Evolutionary conservation across 2,888 invertebrate genomes (phyloP), one percentile per base, ranked within the genome.

Genomic region (Formica aserva): DNA sequence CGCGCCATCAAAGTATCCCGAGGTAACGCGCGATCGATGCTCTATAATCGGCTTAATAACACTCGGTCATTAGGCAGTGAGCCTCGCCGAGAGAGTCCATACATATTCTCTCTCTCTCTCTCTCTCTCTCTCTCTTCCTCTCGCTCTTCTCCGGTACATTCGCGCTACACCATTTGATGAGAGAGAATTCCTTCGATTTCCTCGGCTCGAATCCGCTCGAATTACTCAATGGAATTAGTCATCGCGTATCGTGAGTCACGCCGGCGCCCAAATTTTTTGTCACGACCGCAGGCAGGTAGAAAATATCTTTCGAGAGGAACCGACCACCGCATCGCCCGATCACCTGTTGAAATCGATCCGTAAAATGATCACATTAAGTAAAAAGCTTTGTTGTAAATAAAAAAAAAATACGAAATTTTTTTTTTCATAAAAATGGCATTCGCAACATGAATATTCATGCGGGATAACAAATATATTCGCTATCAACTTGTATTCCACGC

Each of bases 201-300:
- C 22, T 11, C 57, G 26, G 11, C 52, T 52, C 52, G 55, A 13
- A 48, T 52, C 77, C n/a, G 75, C n/a, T 18, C 22, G 82, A 84
- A 85, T 91, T 89, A 83, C 88, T 91, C 89, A 87, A 89, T 88
- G 88, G 87, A 87, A 88, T 91, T 91, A 91, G 89, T 91, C 91
- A 88, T 76, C 87, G 80, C 55, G 76, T 65, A 88, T 85, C 1
- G 29, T 57, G 57, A 72, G 41, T 78, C 74, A 72, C 45, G 66
- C 3, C 82, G 86, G 82, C 81, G 81, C 83, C 86, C 78, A 88
- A 91, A 91, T 89, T 85, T 86, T 84, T 62, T 63, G 48, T 55
- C 82, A 83, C 55, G 55, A 57, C 5, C 32, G 82, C 66, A 82
- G 63, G 65, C 60, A 82, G 63, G 71, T 63, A 52, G 35, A 52